Base-by-base conservation (phyloP, 2,888 invertebrate species). In the Laspeyria flexula region DNA sequence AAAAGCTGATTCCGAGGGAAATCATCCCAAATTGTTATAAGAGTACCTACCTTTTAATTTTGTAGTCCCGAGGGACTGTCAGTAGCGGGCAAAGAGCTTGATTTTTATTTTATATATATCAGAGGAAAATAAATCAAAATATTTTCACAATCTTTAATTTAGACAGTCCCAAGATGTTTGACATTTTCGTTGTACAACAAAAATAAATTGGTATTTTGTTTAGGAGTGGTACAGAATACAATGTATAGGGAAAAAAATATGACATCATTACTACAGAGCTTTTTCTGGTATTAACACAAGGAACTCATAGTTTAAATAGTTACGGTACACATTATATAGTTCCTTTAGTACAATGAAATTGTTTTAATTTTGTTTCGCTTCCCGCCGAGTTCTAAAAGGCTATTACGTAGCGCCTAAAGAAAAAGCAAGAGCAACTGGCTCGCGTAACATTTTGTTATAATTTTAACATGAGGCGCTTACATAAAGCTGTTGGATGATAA, bases 31-130 rank as follows among this genome's bases (percentile, higher is more conserved):
- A 65, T 67, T 67, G 59, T 64, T 61, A 67, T 49, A 53, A 59
- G 59, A 67, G 67, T 64, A 57, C 61, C 53, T 64, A 57, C 61
- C 53, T 61, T 61, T 64, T 67, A 67, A 67, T 67, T 61, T 59
- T 59, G 50, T 61, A 55, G 12, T 61, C 67, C 55, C 65, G 23
- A 40, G 66, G 66, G 61, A 67, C 21, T 43, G 52, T 49, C 37
- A 55, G 53, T 35, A 6, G 15, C 5, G 34, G 45, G 45, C 40
- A 34, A 39, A 46, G 39, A 56, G 46, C 54, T 49, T 56, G 55
- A 59, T 58, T 66, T 55, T 31, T 61, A 55, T n/a, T 55, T 61
- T 64, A 60, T 60, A 58, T 55, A 42, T 61, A 61, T 67, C 48
- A 49, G 40, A 61, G 46, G 53, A 54, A 59, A 61, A 64, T 67